Base-by-base conservation (phyloP, 2,113 vertebrate genomes). In the Cavia aperea region DNA sequence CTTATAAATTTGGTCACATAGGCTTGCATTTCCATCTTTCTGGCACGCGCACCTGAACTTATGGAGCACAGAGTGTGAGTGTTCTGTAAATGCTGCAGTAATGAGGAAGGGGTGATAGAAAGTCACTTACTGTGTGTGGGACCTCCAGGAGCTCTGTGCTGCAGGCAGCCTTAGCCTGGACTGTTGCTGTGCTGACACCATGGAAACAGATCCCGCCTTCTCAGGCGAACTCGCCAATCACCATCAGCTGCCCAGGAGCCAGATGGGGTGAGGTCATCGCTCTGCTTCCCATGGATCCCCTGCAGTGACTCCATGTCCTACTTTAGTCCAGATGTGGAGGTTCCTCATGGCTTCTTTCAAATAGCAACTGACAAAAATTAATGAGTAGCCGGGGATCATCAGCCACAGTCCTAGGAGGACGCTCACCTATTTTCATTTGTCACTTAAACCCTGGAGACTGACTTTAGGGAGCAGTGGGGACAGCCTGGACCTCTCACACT, bases 181-280 rank as follows among this genome's bases (percentile, higher is more conserved):
- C 84, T 73, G 54, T 93, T 97, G 94, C 93, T 95, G 86, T 92
- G 63, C 66, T 73, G 7, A 33, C 58, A 15, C 96, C 93, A 91
- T 95, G 94, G 96, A 91, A 95, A 97, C 96, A 24, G 56, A 81
- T 73, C 43, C 93, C 77, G 29, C 92, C 94, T 90, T 84, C 49
- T 75, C 21, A 81, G 58, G 43, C 72, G 70, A 81, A 65, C 21
- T n/a, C 0, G 3, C 66, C 86, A 89, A 14, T 86, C 86, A 90
- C 5, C 3, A 6, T 70, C 68, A 72, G 91, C 73, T 86, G 54
- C 29, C 33, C 24, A 10, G 26, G 23, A 16, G 33, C 16, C 26
- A 29, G 3, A 31, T 14, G 1, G 23, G 11, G 3, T 0, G 10
- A 13, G 46, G 3, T 29, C 49, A 60, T 18, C 29, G 0, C 46